Conservation (phyloP, 2,888 invertebrate species). For the Hyposoter dolosus region DNA sequence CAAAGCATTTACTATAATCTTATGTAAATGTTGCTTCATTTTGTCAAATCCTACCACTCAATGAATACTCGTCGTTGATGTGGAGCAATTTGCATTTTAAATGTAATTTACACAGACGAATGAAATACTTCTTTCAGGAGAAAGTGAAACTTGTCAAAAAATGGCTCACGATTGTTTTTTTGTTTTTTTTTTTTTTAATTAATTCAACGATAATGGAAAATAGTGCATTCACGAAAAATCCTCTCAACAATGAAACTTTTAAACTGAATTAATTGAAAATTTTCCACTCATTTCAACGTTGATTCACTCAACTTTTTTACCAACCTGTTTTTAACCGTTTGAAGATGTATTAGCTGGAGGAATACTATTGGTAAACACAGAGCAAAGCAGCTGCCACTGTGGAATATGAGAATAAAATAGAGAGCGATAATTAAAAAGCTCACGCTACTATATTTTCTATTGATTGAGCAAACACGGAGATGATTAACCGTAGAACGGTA, state of each 20-base stretch:
- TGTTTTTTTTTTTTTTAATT: background rate
- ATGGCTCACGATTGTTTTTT: background rate
- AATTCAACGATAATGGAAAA: background rate
- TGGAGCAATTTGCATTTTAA: slow-evolving; percentile 24
- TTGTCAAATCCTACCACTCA: background rate
- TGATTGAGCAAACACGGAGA: background rate
- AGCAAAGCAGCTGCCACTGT: background rate
- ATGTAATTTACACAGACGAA: slow-evolving; percentile 14
- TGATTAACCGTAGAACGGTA: too few species aligned
- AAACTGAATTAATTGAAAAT: background rate
- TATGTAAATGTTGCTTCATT: slow-evolving; percentile 5
- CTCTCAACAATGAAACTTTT: background rate
- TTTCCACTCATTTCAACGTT: background rate
- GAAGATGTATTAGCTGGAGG: background rate
- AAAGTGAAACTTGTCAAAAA: background rate
- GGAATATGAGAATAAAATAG: background rate
- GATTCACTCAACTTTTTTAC: background rate
- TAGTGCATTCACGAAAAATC: background rate
- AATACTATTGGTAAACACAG: background rate
- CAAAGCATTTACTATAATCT: background rate
- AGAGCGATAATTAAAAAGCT: background rate
- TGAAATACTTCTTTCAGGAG: background rate
- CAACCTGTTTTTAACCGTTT: background rate
- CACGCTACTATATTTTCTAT: background rate
- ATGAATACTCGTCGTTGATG: background rate